phyloP scores from a whole-genome alignment of 2,113 vertebrate species.

The Trichomycterus rosablanca region DNA sequence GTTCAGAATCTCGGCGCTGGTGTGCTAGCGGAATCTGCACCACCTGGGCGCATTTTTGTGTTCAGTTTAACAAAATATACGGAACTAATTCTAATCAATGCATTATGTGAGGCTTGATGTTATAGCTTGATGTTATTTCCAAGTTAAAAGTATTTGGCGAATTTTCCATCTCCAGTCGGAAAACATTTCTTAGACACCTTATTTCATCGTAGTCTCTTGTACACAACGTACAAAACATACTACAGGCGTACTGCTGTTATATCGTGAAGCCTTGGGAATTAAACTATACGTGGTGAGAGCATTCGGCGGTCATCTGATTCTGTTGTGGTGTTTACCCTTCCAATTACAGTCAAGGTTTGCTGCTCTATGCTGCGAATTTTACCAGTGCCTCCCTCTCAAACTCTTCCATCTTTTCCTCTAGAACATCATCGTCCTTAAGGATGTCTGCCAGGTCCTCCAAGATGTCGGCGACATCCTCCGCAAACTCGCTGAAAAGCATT shows the following conservation, averaged over 20 bases:
- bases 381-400: conserved; percentile 78
- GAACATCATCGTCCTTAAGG: conserved; percentile 63
- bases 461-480: conserved; percentile 64
- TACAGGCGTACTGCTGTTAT: neutral
- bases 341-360: neutral
- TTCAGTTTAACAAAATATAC: too few relatives aligned
- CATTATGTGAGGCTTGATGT: too few relatives aligned
- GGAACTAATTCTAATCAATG: too few relatives aligned
- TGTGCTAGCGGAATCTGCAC: too few relatives aligned
- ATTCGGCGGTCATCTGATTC: neutral
- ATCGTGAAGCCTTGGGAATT: neutral
- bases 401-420: conserved; percentile 78
- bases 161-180: neutral
- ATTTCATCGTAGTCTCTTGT: too few relatives aligned
- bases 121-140: too few relatives aligned
- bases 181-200: conserved; percentile 14
- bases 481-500: conserved; percentile 78
- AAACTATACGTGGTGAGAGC: neutral
- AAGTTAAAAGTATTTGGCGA: neutral
- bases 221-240: conserved; percentile 5
- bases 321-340: conserved; percentile 13
- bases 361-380: conserved; percentile 59
- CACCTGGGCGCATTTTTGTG: too few relatives aligned
- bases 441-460: conserved; percentile 83
- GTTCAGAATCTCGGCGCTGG: too few relatives aligned